Conservation (phyloP, 2,113 vertebrate genomes). For the Mastomys natalensis region DNA sequence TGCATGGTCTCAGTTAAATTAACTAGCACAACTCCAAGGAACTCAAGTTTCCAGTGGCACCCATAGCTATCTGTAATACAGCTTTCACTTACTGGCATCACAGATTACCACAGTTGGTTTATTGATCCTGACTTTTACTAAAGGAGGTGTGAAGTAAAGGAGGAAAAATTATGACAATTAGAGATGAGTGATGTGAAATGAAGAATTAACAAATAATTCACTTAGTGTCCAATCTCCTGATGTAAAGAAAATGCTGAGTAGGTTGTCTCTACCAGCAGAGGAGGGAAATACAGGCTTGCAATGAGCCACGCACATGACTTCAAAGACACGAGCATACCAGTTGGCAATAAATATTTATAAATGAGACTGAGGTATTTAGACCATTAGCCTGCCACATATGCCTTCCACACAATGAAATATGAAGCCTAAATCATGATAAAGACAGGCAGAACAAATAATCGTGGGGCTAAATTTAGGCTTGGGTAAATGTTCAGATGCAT, state of each 20-base stretch:
- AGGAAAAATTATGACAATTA: conserved; percentile 77
- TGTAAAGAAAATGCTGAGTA: conserved; percentile 74
- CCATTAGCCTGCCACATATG: conserved; percentile 81
- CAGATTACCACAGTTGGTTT: conserved; percentile 47
- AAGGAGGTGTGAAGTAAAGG: conserved; percentile 53
- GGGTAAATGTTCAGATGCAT: conserved; percentile 60
- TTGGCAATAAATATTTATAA: conserved; percentile 88
- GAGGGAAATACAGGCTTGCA: conserved; percentile 57
- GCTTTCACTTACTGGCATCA: not conserved
- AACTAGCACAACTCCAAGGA: not conserved
- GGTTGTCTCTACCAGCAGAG: conserved; percentile 60
- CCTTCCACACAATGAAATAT: conserved; percentile 81
- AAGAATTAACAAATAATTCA: conserved; percentile 69
- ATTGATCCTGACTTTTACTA: conserved; percentile 65
- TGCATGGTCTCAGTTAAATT: not conserved
- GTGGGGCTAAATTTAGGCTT: conserved; percentile 76
- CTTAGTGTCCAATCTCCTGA: conserved; percentile 62
- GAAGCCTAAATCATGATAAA: conserved; percentile 83
- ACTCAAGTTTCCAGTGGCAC: not conserved
- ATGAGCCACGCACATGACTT: conserved; percentile 78
- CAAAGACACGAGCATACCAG: conserved; percentile 82
- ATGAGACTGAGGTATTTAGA: conserved; percentile 82
- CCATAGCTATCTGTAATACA: not conserved
- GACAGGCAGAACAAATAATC: conserved; percentile 84
- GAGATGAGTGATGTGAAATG: conserved; percentile 76